Evolutionary conservation across 2,113 vertebrate species (phyloP).

Genomic region (Salvelinus fontinalis): DNA sequence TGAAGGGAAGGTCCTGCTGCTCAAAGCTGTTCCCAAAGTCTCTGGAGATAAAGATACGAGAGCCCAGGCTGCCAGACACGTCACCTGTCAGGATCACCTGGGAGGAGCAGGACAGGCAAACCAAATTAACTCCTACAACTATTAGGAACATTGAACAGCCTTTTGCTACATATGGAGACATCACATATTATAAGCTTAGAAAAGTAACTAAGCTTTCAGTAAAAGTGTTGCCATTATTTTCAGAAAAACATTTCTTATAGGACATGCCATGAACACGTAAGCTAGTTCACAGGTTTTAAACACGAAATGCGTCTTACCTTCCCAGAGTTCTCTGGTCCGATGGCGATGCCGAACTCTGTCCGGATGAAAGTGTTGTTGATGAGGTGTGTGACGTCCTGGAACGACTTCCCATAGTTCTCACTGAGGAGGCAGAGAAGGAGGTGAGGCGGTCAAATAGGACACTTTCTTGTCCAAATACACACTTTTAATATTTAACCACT

Average conservation of each 20-base stretch:
- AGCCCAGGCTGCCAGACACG: slow-evolving; percentile 76
- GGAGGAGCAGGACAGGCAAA: slow-evolving; percentile 15
- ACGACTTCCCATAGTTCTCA: slow-evolving; percentile 73
- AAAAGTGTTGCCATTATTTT: too few relatives aligned
- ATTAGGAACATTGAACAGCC: not conserved
- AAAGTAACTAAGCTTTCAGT: too few relatives aligned
- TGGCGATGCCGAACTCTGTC: slow-evolving; percentile 89
- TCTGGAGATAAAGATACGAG: slow-evolving; percentile 83
- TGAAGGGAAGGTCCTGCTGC: slow-evolving; percentile 82
- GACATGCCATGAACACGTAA: too few relatives aligned
- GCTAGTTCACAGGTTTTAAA: not conserved
- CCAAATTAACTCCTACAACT: not conserved
- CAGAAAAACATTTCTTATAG: too few relatives aligned
- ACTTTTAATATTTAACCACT: not conserved
- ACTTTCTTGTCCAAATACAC: not conserved
- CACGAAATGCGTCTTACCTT: slow-evolving; percentile 74
- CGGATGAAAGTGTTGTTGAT: slow-evolving; percentile 75
- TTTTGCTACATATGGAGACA: too few relatives aligned
- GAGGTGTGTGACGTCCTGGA: slow-evolving; percentile 65
- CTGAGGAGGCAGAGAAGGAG: slow-evolving; percentile 51
- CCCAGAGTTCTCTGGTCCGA: slow-evolving; percentile 89
- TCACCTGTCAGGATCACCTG: slow-evolving; percentile 91
- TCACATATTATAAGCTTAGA: too few relatives aligned
- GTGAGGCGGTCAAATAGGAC: not conserved
- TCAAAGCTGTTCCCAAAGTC: slow-evolving; percentile 83